phyloP scores from a whole-genome alignment of 2,797 vertebrate species.

The Lagocephalus sceleratus region DNA sequence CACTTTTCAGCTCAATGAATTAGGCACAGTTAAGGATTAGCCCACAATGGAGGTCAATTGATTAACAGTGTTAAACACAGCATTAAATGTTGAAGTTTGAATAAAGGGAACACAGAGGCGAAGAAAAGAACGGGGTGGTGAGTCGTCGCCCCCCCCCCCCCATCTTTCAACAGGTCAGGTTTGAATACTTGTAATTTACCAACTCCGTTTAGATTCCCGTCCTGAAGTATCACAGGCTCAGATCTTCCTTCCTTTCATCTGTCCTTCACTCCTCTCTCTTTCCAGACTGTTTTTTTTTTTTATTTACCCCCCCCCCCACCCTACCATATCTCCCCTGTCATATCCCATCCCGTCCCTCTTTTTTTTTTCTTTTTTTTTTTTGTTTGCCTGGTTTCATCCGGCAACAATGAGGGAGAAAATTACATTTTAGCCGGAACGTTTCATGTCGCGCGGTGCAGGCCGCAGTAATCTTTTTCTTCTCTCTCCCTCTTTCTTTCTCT shows the following conservation, averaged over 20 bases:
- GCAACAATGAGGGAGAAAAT: slow-evolving; percentile 74
- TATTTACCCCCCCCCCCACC: not conserved
- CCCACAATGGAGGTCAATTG: slow-evolving; percentile 75
- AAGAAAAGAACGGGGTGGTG: not conserved
- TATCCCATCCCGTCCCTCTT: slow-evolving; percentile 50
- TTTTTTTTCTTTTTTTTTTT: slow-evolving; percentile 36
- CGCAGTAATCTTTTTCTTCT: slow-evolving; percentile 63
- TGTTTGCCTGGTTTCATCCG: slow-evolving; percentile 58
- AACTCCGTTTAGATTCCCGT: slow-evolving; percentile 46
- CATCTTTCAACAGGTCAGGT: slow-evolving; percentile 76
- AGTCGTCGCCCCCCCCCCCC: slow-evolving; percentile 15
- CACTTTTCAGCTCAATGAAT: slow-evolving; percentile 72
- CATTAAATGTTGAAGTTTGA: slow-evolving; percentile 58
- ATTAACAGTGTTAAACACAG: slow-evolving; percentile 64
- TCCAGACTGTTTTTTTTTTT: slow-evolving; percentile 8
- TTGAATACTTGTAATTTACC: slow-evolving; percentile 66
- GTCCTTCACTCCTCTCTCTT: slow-evolving; percentile 18
- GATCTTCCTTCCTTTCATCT: slow-evolving; percentile 57
- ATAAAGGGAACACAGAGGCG: slow-evolving; percentile 32
- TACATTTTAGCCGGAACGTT: slow-evolving; percentile 72
- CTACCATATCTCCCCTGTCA: slow-evolving; percentile 56
- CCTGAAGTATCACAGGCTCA: slow-evolving; percentile 51
- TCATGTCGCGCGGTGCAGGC: slow-evolving; percentile 68
- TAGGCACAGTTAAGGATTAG: slow-evolving; percentile 71
- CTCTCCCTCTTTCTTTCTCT: slow-evolving; percentile 66